A percentile compares a stretch with the other conserved stretches of the same genome.
Evolutionary conservation across 2,888 invertebrate genomes (phyloP).

Genomic region (Himalopsyche anomala): DNA sequence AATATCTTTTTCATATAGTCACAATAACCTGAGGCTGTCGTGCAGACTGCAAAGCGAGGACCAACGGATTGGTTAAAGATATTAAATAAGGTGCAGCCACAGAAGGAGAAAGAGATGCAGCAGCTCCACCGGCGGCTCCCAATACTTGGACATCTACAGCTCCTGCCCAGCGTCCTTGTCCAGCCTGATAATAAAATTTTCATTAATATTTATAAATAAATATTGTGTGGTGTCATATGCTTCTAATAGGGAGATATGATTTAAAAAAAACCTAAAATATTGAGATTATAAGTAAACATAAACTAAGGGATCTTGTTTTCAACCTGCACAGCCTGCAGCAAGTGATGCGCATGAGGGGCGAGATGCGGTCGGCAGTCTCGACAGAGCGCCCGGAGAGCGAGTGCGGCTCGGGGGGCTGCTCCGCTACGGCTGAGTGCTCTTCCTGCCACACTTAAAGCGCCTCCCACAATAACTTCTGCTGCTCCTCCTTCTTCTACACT

Average conservation of each 20-base stretch:
- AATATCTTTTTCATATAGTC: neutral
- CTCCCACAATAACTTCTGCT: conserved; percentile 73
- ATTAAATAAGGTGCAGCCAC: conserved; percentile 71
- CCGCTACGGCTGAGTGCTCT: conserved; percentile 82
- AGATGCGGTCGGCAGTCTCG: conserved; percentile 87
- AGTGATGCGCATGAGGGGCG: conserved; percentile 84
- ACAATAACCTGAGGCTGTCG: conserved; percentile 57
- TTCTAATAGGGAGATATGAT: too few relatives aligned
- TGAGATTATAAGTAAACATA: neutral
- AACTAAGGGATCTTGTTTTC: conserved; percentile 3
- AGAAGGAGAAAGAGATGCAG: conserved; percentile 71
- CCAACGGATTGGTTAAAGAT: conserved; percentile 69
- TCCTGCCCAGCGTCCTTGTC: conserved; percentile 68
- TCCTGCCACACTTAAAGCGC: conserved; percentile 80
- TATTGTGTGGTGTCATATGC: too few relatives aligned
- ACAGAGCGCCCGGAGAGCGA: conserved; percentile 92
- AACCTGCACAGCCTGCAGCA: conserved; percentile 84
- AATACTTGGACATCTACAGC: conserved; percentile 77
- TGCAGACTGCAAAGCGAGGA: conserved; percentile 64
- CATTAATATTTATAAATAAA: neutral
- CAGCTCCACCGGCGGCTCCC: conserved; percentile 74
- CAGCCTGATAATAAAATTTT: conserved; percentile 53
- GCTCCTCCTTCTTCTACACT: conserved; percentile 68
- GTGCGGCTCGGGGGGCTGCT: conserved; percentile 87
- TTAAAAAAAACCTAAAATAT: neutral